These are phyloP conservation scores for Drosophila seclusa DNA, from an alignment of 2,888 invertebrate genomes.

Conservation along the genomic window DNA sequence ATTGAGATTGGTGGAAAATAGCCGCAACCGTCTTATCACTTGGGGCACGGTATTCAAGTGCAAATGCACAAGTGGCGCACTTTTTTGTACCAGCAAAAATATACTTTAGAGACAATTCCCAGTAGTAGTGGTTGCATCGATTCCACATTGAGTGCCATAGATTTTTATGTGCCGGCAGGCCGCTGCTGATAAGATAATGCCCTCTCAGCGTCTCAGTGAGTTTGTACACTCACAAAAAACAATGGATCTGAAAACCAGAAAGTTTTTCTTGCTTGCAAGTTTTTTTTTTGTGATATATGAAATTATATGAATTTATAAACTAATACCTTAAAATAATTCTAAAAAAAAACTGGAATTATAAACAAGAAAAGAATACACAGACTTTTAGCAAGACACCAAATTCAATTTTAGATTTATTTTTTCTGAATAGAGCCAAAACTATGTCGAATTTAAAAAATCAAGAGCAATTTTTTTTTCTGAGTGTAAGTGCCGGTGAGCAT, in stretches of 20 bases:
- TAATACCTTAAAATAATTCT: background rate
- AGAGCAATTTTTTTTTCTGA: background rate
- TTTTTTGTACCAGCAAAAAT: conserved; percentile 27
- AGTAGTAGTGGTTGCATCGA: conserved; percentile 40
- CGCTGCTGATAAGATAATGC: conserved; percentile 70
- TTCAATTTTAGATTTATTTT: background rate
- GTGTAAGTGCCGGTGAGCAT: conserved; percentile 29
- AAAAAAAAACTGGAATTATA: background rate
- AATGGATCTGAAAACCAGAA: fast-evolving
- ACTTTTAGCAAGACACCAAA: background rate
- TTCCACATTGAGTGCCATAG: conserved; percentile 43
- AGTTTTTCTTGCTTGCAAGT: background rate
- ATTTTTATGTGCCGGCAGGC: conserved; percentile 11
- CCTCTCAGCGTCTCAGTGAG: conserved; percentile 9
- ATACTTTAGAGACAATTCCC: conserved; percentile 20
- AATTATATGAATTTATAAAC: background rate
- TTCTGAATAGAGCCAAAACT: background rate
- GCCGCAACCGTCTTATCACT: conserved; percentile 46
- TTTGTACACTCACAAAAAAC: background rate
- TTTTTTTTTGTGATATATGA: background rate
- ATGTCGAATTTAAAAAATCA: background rate
- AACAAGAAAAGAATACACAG: background rate
- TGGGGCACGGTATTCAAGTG: conserved; percentile 70
- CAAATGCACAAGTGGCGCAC: conserved; percentile 68
- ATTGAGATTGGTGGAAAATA: conserved; percentile 63